These are phyloP conservation scores for Stylophora pistillata DNA, from an alignment of 64 coral and sea anemone species.

Conservation along the genomic window DNA sequence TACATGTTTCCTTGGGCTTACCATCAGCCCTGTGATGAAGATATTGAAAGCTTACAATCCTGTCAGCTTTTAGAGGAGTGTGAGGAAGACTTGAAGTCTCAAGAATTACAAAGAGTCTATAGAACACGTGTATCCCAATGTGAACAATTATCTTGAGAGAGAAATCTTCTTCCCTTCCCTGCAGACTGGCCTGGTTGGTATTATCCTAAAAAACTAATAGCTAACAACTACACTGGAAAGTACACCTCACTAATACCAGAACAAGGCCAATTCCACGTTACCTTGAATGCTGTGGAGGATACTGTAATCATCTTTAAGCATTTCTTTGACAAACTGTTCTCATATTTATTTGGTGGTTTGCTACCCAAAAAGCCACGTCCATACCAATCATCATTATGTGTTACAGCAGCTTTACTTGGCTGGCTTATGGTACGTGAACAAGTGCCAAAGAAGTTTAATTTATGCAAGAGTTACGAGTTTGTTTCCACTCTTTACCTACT, in stretches of 20 bases:
- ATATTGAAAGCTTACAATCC: slow-evolving; percentile 41
- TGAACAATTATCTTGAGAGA: slow-evolving; percentile 14
- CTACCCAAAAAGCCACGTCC: slow-evolving; percentile 43
- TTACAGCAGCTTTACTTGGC: slow-evolving; percentile 26
- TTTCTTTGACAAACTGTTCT: slow-evolving; percentile 37
- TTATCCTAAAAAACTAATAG: slow-evolving; percentile 11
- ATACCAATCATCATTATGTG: not conserved
- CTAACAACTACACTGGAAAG: not conserved
- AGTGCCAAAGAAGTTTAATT: slow-evolving; percentile 17
- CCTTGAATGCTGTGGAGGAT: no score
- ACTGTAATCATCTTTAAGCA: not conserved
- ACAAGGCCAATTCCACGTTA: no score
- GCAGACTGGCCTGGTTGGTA: slow-evolving; percentile 55
- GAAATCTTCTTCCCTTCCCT: slow-evolving; percentile 12
- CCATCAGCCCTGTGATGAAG: not conserved
- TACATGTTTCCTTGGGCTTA: not conserved
- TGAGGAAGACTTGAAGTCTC: slow-evolving; percentile 42
- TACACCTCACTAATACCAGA: no score
- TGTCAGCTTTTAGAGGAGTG: slow-evolving; percentile 52
- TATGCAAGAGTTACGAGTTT: no score
- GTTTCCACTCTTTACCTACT: slow-evolving; percentile 38
- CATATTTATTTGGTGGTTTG: slow-evolving; percentile 25
- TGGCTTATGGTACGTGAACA: slow-evolving; percentile 31
- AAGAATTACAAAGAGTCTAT: slow-evolving; percentile 29
- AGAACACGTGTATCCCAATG: not conserved